Base-by-base conservation (phyloP, 2,888 invertebrate species). In the Vannuccia rotundouncinata region DNA sequence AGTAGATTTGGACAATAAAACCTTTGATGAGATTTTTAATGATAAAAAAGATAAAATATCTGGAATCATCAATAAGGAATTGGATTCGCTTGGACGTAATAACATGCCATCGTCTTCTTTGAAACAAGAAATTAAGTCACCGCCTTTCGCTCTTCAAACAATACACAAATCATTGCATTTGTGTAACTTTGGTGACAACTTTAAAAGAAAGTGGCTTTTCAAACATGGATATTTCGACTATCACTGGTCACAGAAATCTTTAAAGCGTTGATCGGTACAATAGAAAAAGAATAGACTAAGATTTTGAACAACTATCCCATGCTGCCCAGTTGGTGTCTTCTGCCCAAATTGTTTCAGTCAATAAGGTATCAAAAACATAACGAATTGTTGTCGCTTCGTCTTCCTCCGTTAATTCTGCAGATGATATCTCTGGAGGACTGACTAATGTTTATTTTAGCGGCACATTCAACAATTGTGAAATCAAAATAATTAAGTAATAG, bases 151-250 rank as follows among this genome's bases (percentile, higher is more conserved):
- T 75, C 31, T 75, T 29, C 29, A 29, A 31, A 29, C 75, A 31
- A 31, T 75, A 75, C 31, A 75, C 75, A 75, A 75, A 75, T 75
- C 75, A 75, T 75, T 75, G 75, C 31, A 75, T 75, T 75, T 2
- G 75, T 31, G 75, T 75, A 31, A 75, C 75, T 31, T 31, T 75
- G 75, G 75, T 75, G 13, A 75, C 75, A 31, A n/a, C 31, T 5
- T 75, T 75, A 75, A 75, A 75, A 31, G 75, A 75, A 75, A 75
- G 31, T 75, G 75, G 29, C 75, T 75, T 75, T 31, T 75, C 73
- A 75, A 75, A 75, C 75, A 75, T 29, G 2, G 75, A 75, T 31
- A 75, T 75, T 31, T 75, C 30, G 30, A 75, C 75, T 31, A 31
- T 31, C 75, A 75, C 75, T 29, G 75, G 75, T 29, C 75, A 75